A percentile compares a stretch with the other conserved stretches of the same genome.
phyloP scores from a whole-genome alignment of 2,888 invertebrate species.

The Stenotaenia linearis region DNA sequence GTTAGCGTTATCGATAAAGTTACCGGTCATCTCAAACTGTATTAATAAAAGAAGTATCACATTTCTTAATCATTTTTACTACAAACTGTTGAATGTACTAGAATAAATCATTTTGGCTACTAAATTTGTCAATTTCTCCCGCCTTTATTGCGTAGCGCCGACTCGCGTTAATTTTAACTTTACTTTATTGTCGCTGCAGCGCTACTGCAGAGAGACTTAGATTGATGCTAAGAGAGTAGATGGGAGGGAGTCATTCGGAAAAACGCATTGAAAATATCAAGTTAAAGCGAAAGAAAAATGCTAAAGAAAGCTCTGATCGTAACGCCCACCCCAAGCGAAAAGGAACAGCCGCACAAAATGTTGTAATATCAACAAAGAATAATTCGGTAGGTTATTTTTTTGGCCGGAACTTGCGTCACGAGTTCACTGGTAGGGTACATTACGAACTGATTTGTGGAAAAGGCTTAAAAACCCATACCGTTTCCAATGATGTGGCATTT shows the following conservation, averaged over 20 bases:
- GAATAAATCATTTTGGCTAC: background rate
- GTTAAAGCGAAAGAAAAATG: background rate
- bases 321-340: background rate
- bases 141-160: background rate
- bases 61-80: background rate
- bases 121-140: too few species aligned
- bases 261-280: background rate
- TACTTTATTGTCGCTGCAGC: background rate
- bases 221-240: background rate
- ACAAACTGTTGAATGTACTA: background rate
- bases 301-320: background rate
- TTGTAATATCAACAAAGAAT: background rate
- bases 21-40: slow-evolving; percentile 80
- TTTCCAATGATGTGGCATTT: background rate
- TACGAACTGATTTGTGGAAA: background rate
- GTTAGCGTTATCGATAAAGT: slow-evolving; percentile 68
- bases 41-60: slow-evolving; percentile 52
- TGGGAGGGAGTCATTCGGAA: background rate
- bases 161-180: background rate
- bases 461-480: background rate
- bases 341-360: background rate
- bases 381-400: background rate
- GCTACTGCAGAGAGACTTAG: background rate
- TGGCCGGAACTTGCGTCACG: background rate
- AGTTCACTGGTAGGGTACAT: background rate